Evolutionary conservation across 2,888 invertebrate species (phyloP), one percentile per base, ranked within the genome.

Genomic region (Lasioglossum leucozonium): DNA sequence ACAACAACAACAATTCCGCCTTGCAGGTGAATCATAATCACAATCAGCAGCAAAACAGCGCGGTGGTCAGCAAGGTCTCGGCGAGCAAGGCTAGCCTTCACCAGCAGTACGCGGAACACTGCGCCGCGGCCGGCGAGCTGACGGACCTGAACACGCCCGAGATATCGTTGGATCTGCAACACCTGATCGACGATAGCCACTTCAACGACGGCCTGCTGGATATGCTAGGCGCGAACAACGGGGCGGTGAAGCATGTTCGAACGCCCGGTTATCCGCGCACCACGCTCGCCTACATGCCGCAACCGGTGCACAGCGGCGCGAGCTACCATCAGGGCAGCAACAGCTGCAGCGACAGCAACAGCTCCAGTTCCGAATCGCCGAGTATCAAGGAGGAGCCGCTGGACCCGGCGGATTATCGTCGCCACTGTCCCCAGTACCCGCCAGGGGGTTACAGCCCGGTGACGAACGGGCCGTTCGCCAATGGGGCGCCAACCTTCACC

Each of bases 91-190:
- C 97, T 91, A 97, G 96, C 92, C 96, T 97, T 92, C 96, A 97
- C 92, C 96, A 97, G 84, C 96, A 97, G 90, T 97, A 97, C 95
- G 97, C 97, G 86, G 97, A 98, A 83, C 97, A 97, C 85, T 95
- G 95, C 87, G 95, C 95, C 62, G 95, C 95, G 40, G 96, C 96
- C 84, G 96, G 96, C 69, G 98, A 98, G 94, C 95, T 98, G 86
- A 97, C 98, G 94, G 98, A 98, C 95, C 96, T 99, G 93, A 98
- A 98, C 95, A 98, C 98, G 82, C 98, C 98, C 90, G 99, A 99
- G 95, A 98, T 99, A 95, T 98, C 98, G 89, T 96, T 99, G 93
- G 99, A 99, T 94, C 96, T 99, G 89, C 98, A 99, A 94, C 98
- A 98, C 95, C 96, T 99, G 92, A 98, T 99, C 94, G 98, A 98